These are phyloP conservation scores for Esperia sulphurella DNA, from an alignment of 2,888 invertebrate genomes.

Conservation along the genomic window DNA sequence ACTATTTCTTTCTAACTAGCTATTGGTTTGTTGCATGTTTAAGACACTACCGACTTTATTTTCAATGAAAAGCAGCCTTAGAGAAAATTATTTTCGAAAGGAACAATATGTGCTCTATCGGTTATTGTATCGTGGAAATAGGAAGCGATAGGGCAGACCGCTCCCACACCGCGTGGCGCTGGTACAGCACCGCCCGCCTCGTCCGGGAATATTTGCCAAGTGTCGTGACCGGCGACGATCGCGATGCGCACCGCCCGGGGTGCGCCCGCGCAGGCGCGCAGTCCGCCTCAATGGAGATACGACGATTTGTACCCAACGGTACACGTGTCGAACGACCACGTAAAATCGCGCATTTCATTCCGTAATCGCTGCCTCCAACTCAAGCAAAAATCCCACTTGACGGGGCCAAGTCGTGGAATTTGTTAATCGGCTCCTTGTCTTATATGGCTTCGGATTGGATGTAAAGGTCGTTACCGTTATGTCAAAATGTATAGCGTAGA, in stretches of 20 bases:
- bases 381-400: slow-evolving; percentile 30
- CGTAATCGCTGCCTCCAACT: slow-evolving; percentile 30
- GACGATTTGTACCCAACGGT: slow-evolving; percentile 70
- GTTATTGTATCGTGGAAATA: slow-evolving; percentile 67
- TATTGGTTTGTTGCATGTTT: neutral
- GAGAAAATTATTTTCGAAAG: slow-evolving; percentile 9
- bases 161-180: slow-evolving; percentile 62
- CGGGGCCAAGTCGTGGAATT: slow-evolving; percentile 37
- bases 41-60: too few relatives aligned
- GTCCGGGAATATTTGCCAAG: slow-evolving; percentile 74
- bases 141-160: slow-evolving; percentile 71
- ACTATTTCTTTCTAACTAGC: slow-evolving; percentile 3
- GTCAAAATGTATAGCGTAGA: slow-evolving; percentile 12
- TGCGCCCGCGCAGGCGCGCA: slow-evolving; percentile 46
- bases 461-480: slow-evolving; percentile 11
- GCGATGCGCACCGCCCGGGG: slow-evolving; percentile 74
- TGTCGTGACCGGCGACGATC: slow-evolving; percentile 76
- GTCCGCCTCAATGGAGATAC: slow-evolving; percentile 66
- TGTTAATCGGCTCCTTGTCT: slow-evolving; percentile 20
- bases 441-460: slow-evolving; percentile 10
- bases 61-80: neutral
- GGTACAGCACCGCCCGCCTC: slow-evolving; percentile 31
- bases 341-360: slow-evolving; percentile 50
- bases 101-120: slow-evolving; percentile 52
- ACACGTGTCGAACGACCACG: slow-evolving; percentile 59